Evolutionary conservation across 2,797 vertebrate species (phyloP), one percentile per base, ranked within the genome.

Genomic region (Hyperoplus lanceolatus): DNA sequence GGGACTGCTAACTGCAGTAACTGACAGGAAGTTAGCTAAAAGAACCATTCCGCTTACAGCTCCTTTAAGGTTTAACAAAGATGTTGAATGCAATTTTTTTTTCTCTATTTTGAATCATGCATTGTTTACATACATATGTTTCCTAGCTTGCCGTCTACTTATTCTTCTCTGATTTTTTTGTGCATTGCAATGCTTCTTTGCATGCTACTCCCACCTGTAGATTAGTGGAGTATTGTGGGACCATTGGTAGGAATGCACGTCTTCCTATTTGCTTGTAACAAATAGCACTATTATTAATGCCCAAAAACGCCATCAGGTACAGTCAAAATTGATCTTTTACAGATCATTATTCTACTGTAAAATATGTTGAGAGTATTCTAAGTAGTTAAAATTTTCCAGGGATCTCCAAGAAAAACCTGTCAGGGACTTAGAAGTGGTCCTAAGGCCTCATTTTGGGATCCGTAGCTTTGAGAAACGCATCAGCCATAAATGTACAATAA

Each of bases 361-460:
- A 29, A 71, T 48, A 9, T 15, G 38, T 18, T 11, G 38, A 55
- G 6, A 12, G n/a, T 18, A 18, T 36, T 61, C 1, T 16, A 65
- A 51, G 14, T 42, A 36, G 8, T 39, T 56, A 6, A 16, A 21
- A 56, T 57, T 57, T 50, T 46, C 56, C 60, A 48, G 8, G 38
- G 18, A 51, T 48, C 9, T 55, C 21, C 59, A 55, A 38, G 8
- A 11, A 8, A 51, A 29, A 29, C 49, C 21, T 39, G 7, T 38
- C 29, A 54, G 41, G 21, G 41, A 43, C 41, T n/a, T 29, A 29
- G 29, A 13, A 48, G 53, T 18, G 9, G 15, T 45, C 0, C 4
- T 42, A 15, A n/a, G 43, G 58, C 43, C 51, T 55, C 18, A 62
- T 36, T 49, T 70, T 70, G 18, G 58, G 50, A 56, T 29, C 18